Conservation (phyloP, 1,140 invertebrate genomes). For the Muscidifurax raptorellus region DNA sequence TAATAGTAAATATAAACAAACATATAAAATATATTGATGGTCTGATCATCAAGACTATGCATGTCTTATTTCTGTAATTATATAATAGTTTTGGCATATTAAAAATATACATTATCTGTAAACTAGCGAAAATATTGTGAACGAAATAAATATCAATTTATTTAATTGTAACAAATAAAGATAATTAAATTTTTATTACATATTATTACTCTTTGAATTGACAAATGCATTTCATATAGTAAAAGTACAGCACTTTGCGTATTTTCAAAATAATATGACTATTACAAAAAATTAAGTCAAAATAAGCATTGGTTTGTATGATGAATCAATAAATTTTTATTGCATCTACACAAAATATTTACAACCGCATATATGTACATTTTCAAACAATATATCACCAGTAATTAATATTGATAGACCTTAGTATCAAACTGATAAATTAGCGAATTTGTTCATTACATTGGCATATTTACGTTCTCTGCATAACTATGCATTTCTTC, state of each 20-base stretch:
- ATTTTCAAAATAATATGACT: too few relatives aligned
- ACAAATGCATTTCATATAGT: not conserved
- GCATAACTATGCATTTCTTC: constrained; percentile 65
- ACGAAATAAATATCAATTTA: not conserved
- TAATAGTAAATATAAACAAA: not conserved
- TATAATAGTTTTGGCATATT: not conserved
- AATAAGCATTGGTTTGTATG: too few relatives aligned
- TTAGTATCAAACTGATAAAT: too few relatives aligned
- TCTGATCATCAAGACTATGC: not conserved
- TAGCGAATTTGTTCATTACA: constrained; percentile 19
- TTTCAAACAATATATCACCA: too few relatives aligned
- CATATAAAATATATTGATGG: not conserved
- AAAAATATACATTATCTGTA: not conserved
- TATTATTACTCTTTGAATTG: not conserved
- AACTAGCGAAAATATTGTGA: not conserved
- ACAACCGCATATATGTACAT: too few relatives aligned
- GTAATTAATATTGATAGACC: too few relatives aligned
- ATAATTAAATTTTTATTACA: not conserved
- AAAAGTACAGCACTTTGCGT: too few relatives aligned
- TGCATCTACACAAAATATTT: too few relatives aligned
- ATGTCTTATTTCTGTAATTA: constrained; percentile 6
- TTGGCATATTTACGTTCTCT: constrained; percentile 47
- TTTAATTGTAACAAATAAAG: not conserved
- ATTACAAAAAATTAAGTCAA: too few relatives aligned
- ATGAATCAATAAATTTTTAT: too few relatives aligned